Base-by-base conservation (phyloP, 2,888 invertebrate genomes). In the Drosophila nr. perissopoda region DNA sequence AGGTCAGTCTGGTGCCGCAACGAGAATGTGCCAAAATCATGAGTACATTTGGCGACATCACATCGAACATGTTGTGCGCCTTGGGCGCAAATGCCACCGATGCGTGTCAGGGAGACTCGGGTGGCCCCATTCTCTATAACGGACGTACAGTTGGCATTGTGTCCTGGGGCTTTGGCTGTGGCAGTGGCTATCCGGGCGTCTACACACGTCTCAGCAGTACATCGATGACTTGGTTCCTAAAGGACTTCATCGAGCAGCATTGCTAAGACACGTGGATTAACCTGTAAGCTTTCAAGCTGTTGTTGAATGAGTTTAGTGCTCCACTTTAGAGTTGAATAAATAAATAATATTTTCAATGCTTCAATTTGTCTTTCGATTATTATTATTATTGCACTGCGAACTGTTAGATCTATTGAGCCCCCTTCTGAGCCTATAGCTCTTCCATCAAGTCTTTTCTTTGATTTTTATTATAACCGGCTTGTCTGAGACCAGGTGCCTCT, bases 181-280 rank as follows among this genome's bases (percentile, higher is more conserved):
- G 85, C n/a, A 69, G 70, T 78, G 94, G 95, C 0, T 95, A 94
- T 81, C 97, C 97, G 0, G 97, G 97, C 0, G 96, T 97, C 6
- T 97, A 97, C 91, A 94, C 96, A 0, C 93, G 96, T 61, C 96
- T 96, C 0, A 81, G 75, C 34, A 82, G 79, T 33, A 33, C 67
- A 1, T 0, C n/a, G 7, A 77, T 86, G 27, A 63, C 64, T 0
- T 61, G 31, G 18, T 74, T 64, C n/a, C 25, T 86, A 0, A 81
- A 82, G 31, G 49, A 16, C 16, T 46, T 64, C 7, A 33, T 74
- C 3, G 18, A 56, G 1, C 25, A 1, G 5, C 18, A 86, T 18
- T 77, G 77, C 38, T 58, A 49, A 11, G 11, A n/a, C 11, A 29
- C 1, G 29, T 1, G 40, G 29, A 29, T 27, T 54, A 16, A 25